Base-by-base conservation (phyloP, 2,888 invertebrate genomes). In the Sicus ferrugineus region DNA sequence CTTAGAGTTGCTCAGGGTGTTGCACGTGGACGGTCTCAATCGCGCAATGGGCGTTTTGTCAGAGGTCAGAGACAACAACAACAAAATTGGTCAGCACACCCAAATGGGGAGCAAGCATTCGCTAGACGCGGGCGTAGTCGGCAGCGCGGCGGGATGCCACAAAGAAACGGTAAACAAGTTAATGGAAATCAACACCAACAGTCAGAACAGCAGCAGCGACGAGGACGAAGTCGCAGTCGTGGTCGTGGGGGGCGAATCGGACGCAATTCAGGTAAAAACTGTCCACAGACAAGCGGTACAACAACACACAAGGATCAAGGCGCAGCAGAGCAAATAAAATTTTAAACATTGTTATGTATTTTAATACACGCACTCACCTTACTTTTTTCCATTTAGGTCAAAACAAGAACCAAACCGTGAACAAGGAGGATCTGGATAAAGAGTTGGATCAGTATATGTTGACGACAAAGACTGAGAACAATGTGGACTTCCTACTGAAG, bases 381-480 rank as follows among this genome's bases (percentile, higher is more conserved):
- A 68, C 52, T 62, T 50, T 16, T 65, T 59, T 68, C 23, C 11
- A 14, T 52, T 2, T 74, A 80, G 84, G 79, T 69, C 80, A 77
- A 65, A 68, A 71, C 19, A 74, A 71, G 48, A 61, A 56, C 6
- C 73, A 71, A 11, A 28, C 14, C 62, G 83, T 84, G 0, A 88
- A 88, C 1, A 89, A 87, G 68, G 91, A 91, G 74, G 88, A 90
- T 78, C 80, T 92, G 67, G 92, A 92, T 76, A 87, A 87, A n/a
- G 90, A 92, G 77, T 81, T 92, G 38, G 92, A 92, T 75, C 88
- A 89, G 69, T 92, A 92, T 84, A 92, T 92, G 92, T 87, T 91
- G 3, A 88, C 89, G 76, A 89, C 89, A 28, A 89, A 89, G 77
- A 83, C 78, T 46, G 79, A 75, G 66, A 73, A 74, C 61, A 73